Conservation (phyloP, 2,888 invertebrate genomes). For the Theretra japonica region DNA sequence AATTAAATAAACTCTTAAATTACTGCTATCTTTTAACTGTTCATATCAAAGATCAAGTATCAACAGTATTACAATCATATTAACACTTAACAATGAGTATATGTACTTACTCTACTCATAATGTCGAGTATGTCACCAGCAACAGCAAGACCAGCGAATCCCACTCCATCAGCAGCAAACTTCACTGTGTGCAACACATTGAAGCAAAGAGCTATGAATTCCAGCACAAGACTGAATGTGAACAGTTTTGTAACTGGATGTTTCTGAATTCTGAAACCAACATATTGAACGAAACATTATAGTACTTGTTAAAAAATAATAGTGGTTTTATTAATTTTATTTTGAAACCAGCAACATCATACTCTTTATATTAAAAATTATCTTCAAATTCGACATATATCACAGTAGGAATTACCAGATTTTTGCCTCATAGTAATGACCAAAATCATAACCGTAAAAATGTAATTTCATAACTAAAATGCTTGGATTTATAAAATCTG, state of each 20-base stretch:
- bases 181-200: constrained; percentile 95
- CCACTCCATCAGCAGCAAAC: constrained; percentile 96
- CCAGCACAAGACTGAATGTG: constrained; percentile 93
- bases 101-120: constrained; percentile 91
- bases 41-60: too few species aligned
- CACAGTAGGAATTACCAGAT: too few species aligned
- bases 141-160: constrained; percentile 91
- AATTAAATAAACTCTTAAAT: too few species aligned
- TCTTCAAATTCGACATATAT: too few species aligned
- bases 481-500: not conserved
- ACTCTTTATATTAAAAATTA: too few species aligned
- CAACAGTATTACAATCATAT: too few species aligned
- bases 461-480: too few species aligned
- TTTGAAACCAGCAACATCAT: too few species aligned
- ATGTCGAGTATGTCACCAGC: constrained; percentile 97
- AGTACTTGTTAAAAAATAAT: not conserved
- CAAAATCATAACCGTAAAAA: too few species aligned
- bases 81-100: not conserved
- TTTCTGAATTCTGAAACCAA: constrained; percentile 87
- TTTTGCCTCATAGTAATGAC: too few species aligned
- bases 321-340: too few species aligned
- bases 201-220: constrained; percentile 93
- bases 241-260: constrained; percentile 96
- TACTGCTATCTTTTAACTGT: too few species aligned
- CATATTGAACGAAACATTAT: not conserved